Conservation (phyloP, 2,888 invertebrate species). For the Furcula furcula region DNA sequence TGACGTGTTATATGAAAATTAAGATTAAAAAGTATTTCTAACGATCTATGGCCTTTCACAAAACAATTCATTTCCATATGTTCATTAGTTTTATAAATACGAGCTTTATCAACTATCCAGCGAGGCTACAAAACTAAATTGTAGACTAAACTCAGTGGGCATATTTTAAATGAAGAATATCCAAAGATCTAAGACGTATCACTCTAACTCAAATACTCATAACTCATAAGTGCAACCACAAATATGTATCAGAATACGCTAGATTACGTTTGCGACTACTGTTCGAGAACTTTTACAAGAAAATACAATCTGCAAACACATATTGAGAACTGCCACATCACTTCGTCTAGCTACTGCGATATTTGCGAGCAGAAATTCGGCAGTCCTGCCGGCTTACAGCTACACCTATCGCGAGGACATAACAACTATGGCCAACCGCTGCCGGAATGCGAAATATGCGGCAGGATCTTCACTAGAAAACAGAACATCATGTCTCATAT, state of each 20-base stretch:
- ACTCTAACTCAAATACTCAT: no score
- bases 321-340: conserved; percentile 62
- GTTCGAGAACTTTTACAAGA: conserved; percentile 56
- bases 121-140: no score
- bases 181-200: no score
- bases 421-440: conserved; percentile 48
- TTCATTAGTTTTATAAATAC: no score
- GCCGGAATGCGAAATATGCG: conserved; percentile 67
- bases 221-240: no score
- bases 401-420: conserved; percentile 54
- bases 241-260: conserved; percentile 32
- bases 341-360: conserved; percentile 46
- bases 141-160: no score
- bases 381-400: conserved; percentile 50
- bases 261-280: conserved; percentile 60
- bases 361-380: conserved; percentile 56
- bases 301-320: conserved; percentile 64
- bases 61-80: no score
- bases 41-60: no score
- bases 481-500: conserved; percentile 67
- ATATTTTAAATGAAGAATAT: no score
- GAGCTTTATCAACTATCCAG: no score
- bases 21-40: no score
- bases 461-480: conserved; percentile 60
- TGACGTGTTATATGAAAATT: no score